Evolutionary conservation across 35 echinoderm and acorn worm species (phyloP), one percentile per base, ranked within the genome.

Genomic region (Chiridota heheva): DNA sequence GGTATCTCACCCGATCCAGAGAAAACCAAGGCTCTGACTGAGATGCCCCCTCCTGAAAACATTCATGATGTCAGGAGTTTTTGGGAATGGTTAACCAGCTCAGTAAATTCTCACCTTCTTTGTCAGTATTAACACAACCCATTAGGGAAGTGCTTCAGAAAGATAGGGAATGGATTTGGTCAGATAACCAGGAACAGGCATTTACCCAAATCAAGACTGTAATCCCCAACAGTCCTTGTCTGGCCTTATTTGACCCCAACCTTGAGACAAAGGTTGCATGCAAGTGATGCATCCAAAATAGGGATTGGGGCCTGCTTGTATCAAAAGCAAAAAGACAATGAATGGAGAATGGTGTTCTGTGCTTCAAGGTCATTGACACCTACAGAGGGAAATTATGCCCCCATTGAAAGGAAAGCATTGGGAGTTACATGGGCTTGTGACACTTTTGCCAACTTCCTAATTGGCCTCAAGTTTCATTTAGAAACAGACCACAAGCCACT

Each of bases 131-230:
- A 15, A 88, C n/a, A 26, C 45, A 79, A 29, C 73, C 86, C 17
- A 40, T 86, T 32, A 41, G 69, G 45, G 36, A 83, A 42, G 59
- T 90, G 0, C 36, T 76, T 35, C 42, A 51, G 47, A 83, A 83
- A 22, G 78, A 74, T n/a, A 89, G 6, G 36, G 47, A 18, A 20
- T 89, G 77, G 77, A 36, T 48, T n/a, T 85, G 88, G 77, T 51
- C 36, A 33, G 65, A 47, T 26, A 40, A 4, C 3, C 69, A 82
- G 39, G 48, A 87, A 8, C 31, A 67, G 24, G 12, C 84, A 8
- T 75, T 89, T 40, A 53, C 63, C 33, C 24, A 72, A 28, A 34
- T 81, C 25, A 88, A 88, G 22, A 34, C 20, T 29, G 20, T 80
- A 1, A 20, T 71, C 40, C 56, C 12, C 2, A 42, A 32, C 39